Evolutionary conservation across 2,113 vertebrate genomes (phyloP).

Genomic region (Anoura caudifer): DNA sequence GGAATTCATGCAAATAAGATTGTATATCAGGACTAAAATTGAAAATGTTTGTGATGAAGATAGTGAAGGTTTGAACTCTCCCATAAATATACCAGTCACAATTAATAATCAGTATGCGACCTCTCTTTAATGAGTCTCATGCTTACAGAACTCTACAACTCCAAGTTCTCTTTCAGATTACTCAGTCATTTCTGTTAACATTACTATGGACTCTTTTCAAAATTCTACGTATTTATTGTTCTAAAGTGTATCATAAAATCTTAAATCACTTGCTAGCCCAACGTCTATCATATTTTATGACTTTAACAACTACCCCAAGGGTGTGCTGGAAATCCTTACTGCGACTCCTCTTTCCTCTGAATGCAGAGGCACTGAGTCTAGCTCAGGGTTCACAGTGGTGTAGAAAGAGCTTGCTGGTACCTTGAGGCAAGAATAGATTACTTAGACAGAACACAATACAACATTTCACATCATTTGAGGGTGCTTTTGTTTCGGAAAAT

Average conservation of each 20-base stretch:
- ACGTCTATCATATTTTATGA: constrained; percentile 22
- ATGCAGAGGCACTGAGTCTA: background rate
- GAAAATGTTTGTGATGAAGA: constrained; percentile 1
- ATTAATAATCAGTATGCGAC: background rate
- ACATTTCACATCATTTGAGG: background rate
- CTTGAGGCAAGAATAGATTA: background rate
- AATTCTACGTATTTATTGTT: constrained; percentile 46
- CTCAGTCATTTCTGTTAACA: background rate
- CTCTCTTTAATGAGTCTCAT: background rate
- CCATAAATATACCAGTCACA: background rate
- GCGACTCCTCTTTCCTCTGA: background rate
- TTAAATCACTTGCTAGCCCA: constrained; percentile 8
- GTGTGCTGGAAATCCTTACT: background rate
- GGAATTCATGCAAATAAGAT: background rate
- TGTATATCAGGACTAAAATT: background rate
- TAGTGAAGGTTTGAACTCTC: background rate
- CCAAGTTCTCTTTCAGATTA: constrained; percentile 15
- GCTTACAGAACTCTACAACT: constrained; percentile 14
- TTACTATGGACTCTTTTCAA: constrained; percentile 32
- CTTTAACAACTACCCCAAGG: background rate
- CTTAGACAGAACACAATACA: background rate
- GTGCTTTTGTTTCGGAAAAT: constrained; percentile 1
- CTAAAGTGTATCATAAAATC: constrained; percentile 48
- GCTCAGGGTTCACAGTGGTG: background rate
- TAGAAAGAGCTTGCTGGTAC: background rate